A percentile compares a stretch with the other conserved stretches of the same genome.
These are phyloP conservation scores for Drosophila fulvimacula DNA, from an alignment of 2,888 invertebrate genomes.

Conservation along the genomic window DNA sequence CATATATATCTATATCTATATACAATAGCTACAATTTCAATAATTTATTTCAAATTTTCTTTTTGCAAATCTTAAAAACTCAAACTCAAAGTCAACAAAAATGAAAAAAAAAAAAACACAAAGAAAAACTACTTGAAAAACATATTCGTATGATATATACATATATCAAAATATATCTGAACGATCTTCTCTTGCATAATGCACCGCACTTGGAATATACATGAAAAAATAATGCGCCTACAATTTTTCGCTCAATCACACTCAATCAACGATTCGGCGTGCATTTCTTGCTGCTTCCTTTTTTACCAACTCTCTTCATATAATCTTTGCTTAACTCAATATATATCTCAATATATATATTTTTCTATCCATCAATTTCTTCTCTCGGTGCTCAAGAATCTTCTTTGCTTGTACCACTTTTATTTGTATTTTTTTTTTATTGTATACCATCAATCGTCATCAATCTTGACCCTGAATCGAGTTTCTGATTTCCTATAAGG, in stretches of 20 bases:
- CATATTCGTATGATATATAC: slow-evolving; percentile 33
- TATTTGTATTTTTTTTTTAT: slow-evolving; percentile 23
- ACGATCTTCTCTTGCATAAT: slow-evolving; percentile 27
- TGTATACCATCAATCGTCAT: slow-evolving; percentile 26
- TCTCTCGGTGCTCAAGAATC: slow-evolving; percentile 28
- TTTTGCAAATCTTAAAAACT: slow-evolving; percentile 44
- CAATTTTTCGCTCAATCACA: slow-evolving; percentile 26
- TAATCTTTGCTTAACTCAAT: slow-evolving; percentile 32
- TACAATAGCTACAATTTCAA: slow-evolving; percentile 52
- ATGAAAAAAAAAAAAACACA: slow-evolving; percentile 54
- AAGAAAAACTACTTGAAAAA: slow-evolving; percentile 65
- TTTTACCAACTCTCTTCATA: slow-evolving; percentile 40
- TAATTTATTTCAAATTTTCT: slow-evolving; percentile 45
- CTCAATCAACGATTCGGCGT: slow-evolving; percentile 29
- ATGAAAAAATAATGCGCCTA: slow-evolving; percentile 7
- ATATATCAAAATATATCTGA: slow-evolving; percentile 16
- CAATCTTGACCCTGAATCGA: slow-evolving; percentile 28
- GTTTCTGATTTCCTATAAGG: slow-evolving; percentile 12
- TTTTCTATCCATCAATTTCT: slow-evolving; percentile 2
- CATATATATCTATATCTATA: slow-evolving; percentile 34
- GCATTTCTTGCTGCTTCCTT: slow-evolving; percentile 38
- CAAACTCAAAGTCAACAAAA: slow-evolving; percentile 5
- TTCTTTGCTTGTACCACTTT: slow-evolving; percentile 45
- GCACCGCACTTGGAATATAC: slow-evolving; percentile 38
- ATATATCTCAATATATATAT: slow-evolving; percentile 12